A percentile compares a stretch with the other conserved stretches of the same genome.
These are phyloP conservation scores for Hassar affinis DNA, from an alignment of 2,113 vertebrate species.

Conservation along the genomic window DNA sequence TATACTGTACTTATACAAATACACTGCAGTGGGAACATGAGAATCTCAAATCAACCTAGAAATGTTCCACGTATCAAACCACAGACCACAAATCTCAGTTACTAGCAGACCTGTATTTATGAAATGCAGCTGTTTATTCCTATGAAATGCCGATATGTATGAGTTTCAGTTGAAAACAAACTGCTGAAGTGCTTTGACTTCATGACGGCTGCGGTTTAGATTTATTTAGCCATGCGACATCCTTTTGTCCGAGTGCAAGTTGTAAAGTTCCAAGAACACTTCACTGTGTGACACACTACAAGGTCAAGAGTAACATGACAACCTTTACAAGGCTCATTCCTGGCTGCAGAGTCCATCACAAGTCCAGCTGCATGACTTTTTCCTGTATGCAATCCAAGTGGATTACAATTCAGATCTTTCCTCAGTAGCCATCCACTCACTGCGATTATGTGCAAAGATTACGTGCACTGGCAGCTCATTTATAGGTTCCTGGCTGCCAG, in stretches of 20 bases:
- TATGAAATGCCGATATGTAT: too few relatives aligned
- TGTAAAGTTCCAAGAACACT: not conserved
- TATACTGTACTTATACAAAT: too few relatives aligned
- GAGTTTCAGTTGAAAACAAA: not conserved
- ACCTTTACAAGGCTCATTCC: not conserved
- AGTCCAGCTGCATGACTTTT: not conserved
- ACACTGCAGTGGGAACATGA: too few relatives aligned
- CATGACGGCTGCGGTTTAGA: not conserved
- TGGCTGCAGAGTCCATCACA: conserved; percentile 2
- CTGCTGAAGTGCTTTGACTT: not conserved
- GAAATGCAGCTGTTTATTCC: not conserved
- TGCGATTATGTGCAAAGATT: not conserved
- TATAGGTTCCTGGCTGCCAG: not conserved
- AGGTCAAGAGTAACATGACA: not conserved
- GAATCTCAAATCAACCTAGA: too few relatives aligned
- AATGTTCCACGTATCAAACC: not conserved
- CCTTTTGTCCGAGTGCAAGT: not conserved
- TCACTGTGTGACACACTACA: not conserved
- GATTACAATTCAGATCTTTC: not conserved
- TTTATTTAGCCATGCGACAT: not conserved
- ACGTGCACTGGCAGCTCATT: not conserved
- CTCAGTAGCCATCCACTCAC: not conserved
- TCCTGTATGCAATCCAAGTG: not conserved
- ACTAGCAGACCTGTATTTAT: not conserved
- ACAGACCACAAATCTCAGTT: not conserved